Conservation (phyloP, 2,113 vertebrate genomes). For the Thalassarche chlororhynchos region DNA sequence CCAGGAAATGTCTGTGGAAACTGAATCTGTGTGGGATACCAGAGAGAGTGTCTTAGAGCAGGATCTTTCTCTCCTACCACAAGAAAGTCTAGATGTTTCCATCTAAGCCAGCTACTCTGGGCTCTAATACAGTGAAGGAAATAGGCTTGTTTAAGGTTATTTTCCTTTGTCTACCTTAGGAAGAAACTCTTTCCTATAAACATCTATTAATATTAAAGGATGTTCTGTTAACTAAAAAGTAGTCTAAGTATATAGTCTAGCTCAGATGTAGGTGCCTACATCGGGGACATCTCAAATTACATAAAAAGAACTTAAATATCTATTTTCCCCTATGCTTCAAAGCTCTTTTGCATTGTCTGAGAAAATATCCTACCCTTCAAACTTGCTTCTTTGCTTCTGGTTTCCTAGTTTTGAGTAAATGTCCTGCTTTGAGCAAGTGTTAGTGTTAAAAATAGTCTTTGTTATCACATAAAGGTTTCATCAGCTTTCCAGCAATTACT, state of each 20-base stretch:
- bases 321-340: background rate
- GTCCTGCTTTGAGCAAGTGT: background rate
- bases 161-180: background rate
- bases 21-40: background rate
- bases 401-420: background rate
- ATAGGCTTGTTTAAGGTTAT: background rate
- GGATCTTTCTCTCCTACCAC: background rate
- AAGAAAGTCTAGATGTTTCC: background rate
- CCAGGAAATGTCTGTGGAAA: background rate
- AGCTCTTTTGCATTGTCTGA: background rate
- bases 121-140: background rate
- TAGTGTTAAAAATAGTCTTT: background rate
- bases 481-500: background rate
- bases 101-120: background rate
- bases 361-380: background rate
- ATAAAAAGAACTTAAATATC: background rate
- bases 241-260: background rate
- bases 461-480: background rate
- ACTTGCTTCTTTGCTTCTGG: background rate
- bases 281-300: background rate
- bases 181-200: background rate
- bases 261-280: background rate
- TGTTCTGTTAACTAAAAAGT: background rate
- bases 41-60: background rate
- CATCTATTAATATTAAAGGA: background rate